phyloP scores from a whole-genome alignment of 2,888 invertebrate species.

The Amphipoea oculea region DNA sequence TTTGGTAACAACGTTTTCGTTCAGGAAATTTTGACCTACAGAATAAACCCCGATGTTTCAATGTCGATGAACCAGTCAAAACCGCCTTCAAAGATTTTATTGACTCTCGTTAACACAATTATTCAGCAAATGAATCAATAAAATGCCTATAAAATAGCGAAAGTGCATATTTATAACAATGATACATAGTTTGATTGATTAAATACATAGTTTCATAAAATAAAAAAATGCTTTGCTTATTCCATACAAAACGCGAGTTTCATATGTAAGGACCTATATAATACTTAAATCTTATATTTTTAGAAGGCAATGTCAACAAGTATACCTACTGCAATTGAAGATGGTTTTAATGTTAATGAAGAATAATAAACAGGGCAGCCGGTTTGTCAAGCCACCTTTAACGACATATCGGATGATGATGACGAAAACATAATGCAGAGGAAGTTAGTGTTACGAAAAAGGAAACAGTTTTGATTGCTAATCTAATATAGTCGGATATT shows the following conservation, averaged over 20 bases:
- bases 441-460: constrained; percentile 50
- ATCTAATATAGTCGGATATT: constrained; percentile 31
- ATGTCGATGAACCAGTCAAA: neutral
- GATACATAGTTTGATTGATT: neutral
- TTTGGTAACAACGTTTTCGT: too few species aligned
- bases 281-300: constrained; percentile 7
- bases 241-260: neutral
- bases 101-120: neutral
- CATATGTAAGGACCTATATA: neutral
- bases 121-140: too few species aligned
- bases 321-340: constrained; percentile 40
- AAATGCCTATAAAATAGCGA: neutral
- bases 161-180: neutral
- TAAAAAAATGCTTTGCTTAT: too few species aligned
- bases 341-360: constrained; percentile 31
- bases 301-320: constrained; percentile 39
- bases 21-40: too few species aligned
- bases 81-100: neutral
- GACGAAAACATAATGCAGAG: constrained; percentile 45
- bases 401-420: constrained; percentile 32
- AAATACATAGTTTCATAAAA: too few species aligned
- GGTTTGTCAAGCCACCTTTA: constrained; percentile 51
- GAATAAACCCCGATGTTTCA: neutral
- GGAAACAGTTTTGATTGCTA: constrained; percentile 44
- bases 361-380: constrained; percentile 37